A percentile compares a stretch with the other conserved stretches of the same genome.
phyloP scores from a whole-genome alignment of 37 sponge, comb jelly and placozoan genomes.

The Oscarella lobularis region DNA sequence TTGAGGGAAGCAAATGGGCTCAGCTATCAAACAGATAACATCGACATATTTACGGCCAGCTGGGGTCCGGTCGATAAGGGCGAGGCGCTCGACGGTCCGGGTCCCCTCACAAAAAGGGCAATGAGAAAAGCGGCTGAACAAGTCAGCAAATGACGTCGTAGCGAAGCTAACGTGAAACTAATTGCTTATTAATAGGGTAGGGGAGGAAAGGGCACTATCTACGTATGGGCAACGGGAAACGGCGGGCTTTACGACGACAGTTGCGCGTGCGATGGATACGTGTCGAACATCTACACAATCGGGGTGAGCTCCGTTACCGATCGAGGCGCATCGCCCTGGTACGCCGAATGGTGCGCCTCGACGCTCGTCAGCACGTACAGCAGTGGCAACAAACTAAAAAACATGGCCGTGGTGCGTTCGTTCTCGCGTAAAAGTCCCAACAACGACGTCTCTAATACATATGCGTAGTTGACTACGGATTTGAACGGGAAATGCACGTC shows the following conservation, averaged over 20 bases:
- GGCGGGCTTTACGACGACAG: slow-evolving; percentile 74
- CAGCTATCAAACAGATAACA: slow-evolving; percentile 58
- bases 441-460: background rate
- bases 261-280: slow-evolving; percentile 97
- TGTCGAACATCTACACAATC: slow-evolving; percentile 76
- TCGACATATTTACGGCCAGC: slow-evolving; percentile 89
- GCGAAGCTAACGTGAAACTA: too few species aligned
- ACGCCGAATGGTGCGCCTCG: slow-evolving; percentile 81
- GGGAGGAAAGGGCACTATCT: slow-evolving; percentile 70
- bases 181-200: too few species aligned
- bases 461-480: background rate
- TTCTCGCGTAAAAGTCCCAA: background rate
- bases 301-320: slow-evolving; percentile 70
- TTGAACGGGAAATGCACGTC: background rate
- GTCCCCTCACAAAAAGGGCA: slow-evolving; percentile 1
- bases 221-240: slow-evolving; percentile 98
- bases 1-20: slow-evolving; percentile 81
- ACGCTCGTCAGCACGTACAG: background rate
- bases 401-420: background rate
- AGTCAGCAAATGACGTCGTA: too few species aligned
- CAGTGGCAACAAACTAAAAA: background rate
- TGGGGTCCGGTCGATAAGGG: slow-evolving; percentile 99
- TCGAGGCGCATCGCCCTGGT: slow-evolving; percentile 81
- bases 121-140: background rate
- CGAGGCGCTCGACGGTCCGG: slow-evolving; percentile 92